These are phyloP conservation scores for Myopa testacea DNA, from an alignment of 2,888 invertebrate genomes.

Conservation along the genomic window DNA sequence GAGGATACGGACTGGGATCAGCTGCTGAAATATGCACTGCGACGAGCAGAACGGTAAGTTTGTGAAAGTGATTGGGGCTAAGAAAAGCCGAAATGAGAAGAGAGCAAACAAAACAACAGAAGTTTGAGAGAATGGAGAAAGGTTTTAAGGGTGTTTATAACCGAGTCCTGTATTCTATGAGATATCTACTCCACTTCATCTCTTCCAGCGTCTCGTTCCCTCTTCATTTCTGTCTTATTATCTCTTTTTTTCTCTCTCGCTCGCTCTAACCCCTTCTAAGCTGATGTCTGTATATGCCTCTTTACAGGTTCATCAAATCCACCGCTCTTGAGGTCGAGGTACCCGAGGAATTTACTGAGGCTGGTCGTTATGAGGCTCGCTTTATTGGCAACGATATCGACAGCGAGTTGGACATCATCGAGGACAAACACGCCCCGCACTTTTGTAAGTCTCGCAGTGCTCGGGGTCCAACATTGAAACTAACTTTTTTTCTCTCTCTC, in stretches of 20 bases:
- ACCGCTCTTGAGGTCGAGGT: slow-evolving; percentile 81
- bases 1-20: slow-evolving; percentile 86
- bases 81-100: background rate
- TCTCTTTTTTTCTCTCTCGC: background rate
- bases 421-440: slow-evolving; percentile 83
- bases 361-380: slow-evolving; percentile 81
- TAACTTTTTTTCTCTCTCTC: slow-evolving; percentile 32
- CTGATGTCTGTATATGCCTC: slow-evolving; percentile 3
- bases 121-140: background rate
- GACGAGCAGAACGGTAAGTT: slow-evolving; percentile 77
- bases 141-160: too few relatives aligned
- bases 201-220: too few relatives aligned
- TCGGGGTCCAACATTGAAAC: background rate
- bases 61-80: background rate
- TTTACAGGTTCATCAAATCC: slow-evolving; percentile 78
- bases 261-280: background rate
- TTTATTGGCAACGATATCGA: slow-evolving; percentile 87
- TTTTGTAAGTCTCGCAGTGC: slow-evolving; percentile 77
- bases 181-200: too few relatives aligned
- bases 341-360: slow-evolving; percentile 80
- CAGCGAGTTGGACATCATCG: slow-evolving; percentile 84
- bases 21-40: slow-evolving; percentile 79
- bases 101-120: background rate
- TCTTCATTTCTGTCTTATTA: too few relatives aligned
- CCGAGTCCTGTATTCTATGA: too few relatives aligned